Evolutionary conservation across 2,797 vertebrate genomes (phyloP).

Genomic region (Arnoldichthys spilopterus): DNA sequence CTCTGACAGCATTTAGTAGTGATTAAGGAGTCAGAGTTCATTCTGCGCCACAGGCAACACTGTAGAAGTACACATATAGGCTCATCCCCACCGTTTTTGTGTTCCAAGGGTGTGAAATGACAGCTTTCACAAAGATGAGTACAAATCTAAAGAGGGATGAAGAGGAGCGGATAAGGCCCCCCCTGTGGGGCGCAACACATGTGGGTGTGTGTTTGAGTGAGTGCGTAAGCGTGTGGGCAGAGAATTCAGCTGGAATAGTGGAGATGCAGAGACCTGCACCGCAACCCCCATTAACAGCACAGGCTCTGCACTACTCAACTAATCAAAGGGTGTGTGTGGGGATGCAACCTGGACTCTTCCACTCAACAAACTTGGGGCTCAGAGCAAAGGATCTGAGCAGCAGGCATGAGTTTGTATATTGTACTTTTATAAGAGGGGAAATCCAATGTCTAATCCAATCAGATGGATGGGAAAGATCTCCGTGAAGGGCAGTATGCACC

Average conservation of each 20-base stretch:
- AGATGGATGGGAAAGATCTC: conserved; percentile 40
- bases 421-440: conserved; percentile 28
- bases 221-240: conserved; percentile 50
- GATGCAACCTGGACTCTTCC: conserved; percentile 30
- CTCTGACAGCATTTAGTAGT: conserved; percentile 76
- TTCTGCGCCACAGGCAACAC: conserved; percentile 67
- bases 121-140: conserved; percentile 38
- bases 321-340: conserved; percentile 58
- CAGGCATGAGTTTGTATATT: conserved; percentile 34
- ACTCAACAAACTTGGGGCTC: conserved; percentile 32
- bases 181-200: conserved; percentile 61
- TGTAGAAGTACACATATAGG: conserved; percentile 55
- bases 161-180: conserved; percentile 3
- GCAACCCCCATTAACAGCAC: conserved; percentile 67
- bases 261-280: conserved; percentile 45
- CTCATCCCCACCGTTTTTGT: conserved; percentile 43
- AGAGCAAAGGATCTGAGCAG: conserved; percentile 13
- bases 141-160: conserved; percentile 49
- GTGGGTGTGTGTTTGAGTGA: conserved; percentile 21
- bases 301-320: conserved; percentile 61
- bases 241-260: conserved; percentile 57
- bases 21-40: conserved; percentile 80
- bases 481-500: conserved; percentile 19
- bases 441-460: conserved; percentile 41
- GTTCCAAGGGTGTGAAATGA: conserved; percentile 60